phyloP scores from a whole-genome alignment of 2,888 invertebrate species.

The Rotaria sp. region DNA sequence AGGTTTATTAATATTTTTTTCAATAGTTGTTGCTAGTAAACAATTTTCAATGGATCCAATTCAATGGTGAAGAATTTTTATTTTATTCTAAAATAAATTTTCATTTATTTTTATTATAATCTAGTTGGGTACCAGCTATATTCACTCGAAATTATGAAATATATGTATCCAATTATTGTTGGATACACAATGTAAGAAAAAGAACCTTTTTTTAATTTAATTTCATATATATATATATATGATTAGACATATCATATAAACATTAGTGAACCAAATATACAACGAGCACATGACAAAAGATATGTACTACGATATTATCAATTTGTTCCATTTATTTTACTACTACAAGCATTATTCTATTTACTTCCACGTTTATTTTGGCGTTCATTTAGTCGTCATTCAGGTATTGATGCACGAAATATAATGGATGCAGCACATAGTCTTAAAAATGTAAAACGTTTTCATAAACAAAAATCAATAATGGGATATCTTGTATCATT shows the following conservation, averaged over 20 bases:
- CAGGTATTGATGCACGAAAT: conserved; percentile 37
- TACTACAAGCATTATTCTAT: conserved; percentile 38
- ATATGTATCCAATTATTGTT: conserved; percentile 44
- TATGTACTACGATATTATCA: conserved; percentile 31
- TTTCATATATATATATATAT: neutral
- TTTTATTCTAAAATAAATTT: neutral
- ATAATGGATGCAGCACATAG: conserved; percentile 38
- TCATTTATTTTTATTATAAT: neutral
- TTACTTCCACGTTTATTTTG: conserved; percentile 35
- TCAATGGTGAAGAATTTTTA: neutral
- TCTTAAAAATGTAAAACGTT: conserved; percentile 34
- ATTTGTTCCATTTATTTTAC: conserved; percentile 39
- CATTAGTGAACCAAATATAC: neutral
- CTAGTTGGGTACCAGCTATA: conserved; percentile 43
- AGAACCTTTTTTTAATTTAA: neutral
- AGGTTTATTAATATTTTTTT: neutral
- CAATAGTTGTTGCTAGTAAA: neutral
- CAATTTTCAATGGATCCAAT: neutral
- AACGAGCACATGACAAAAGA: neutral
- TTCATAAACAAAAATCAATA: conserved; percentile 35
- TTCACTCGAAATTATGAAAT: conserved; percentile 44
- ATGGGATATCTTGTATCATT: conserved; percentile 36
- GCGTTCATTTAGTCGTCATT: conserved; percentile 32
- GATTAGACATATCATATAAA: neutral
- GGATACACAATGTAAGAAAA: conserved; percentile 43